phyloP scores from a whole-genome alignment of 2,888 invertebrate species.

The Cataglyphis livida region DNA sequence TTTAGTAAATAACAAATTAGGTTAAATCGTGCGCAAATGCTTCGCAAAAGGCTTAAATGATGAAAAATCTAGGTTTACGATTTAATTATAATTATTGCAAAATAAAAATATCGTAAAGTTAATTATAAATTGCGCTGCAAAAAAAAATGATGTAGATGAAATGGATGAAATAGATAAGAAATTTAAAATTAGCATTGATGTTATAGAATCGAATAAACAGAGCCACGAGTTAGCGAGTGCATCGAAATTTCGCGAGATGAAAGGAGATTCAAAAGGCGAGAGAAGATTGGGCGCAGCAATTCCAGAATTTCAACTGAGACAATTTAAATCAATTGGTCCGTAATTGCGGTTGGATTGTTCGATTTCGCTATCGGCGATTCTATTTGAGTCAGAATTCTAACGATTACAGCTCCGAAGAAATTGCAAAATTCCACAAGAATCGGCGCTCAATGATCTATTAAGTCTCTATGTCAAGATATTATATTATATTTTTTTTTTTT shows the following conservation, averaged over 20 bases:
- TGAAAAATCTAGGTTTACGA: neutral
- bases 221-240: neutral
- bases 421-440: constrained; percentile 34
- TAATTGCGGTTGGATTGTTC: constrained; percentile 59
- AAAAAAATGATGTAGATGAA: neutral
- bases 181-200: neutral
- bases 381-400: constrained; percentile 51
- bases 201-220: neutral
- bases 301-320: constrained; percentile 29
- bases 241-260: constrained; percentile 9
- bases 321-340: constrained; percentile 61
- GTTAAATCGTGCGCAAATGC: neutral
- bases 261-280: constrained; percentile 9
- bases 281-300: neutral
- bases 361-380: constrained; percentile 44
- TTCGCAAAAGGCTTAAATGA: neutral
- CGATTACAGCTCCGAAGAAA: constrained; percentile 32
- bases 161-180: neutral
- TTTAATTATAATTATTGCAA: neutral
- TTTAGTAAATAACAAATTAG: neutral
- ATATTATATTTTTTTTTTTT: neutral
- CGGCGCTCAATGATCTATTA: neutral
- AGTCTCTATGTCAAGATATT: constrained; percentile 12
- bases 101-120: too few species aligned
- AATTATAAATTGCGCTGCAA: too few species aligned